Percentiles rank a stretch among this genome's conserved stretches.
Conservation (phyloP, 2,888 invertebrate species). For the Thera obeliscata region DNA sequence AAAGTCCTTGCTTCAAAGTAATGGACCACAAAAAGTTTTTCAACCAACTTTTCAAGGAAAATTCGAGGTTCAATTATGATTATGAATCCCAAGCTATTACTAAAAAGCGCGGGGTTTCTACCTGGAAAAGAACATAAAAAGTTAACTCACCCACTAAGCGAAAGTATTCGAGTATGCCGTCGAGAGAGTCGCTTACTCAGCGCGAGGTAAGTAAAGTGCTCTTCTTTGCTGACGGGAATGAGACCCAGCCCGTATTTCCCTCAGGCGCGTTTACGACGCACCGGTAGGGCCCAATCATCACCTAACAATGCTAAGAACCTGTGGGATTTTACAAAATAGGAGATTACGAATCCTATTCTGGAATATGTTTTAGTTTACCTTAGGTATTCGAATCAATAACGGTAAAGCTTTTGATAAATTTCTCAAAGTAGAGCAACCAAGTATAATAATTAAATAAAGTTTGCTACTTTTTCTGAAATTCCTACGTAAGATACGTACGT, state of each 20-base stretch:
- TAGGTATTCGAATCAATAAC: neutral
- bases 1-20: conserved; percentile 16
- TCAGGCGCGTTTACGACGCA: conserved; percentile 68
- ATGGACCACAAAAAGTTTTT: conserved; percentile 31
- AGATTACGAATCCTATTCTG: conserved; percentile 43
- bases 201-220: conserved; percentile 49
- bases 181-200: conserved; percentile 62
- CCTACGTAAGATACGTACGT: too few relatives aligned
- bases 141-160: conserved; percentile 50
- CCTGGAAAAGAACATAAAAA: conserved; percentile 51
- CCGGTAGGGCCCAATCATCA: conserved; percentile 58
- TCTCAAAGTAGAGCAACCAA: too few relatives aligned
- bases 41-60: conserved; percentile 29
- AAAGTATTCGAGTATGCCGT: conserved; percentile 54
- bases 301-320: conserved; percentile 53
- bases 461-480: too few relatives aligned
- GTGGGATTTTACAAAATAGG: conserved; percentile 62
- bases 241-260: conserved; percentile 65
- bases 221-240: conserved; percentile 42
- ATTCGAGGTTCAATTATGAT: conserved; percentile 38
- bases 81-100: conserved; percentile 44
- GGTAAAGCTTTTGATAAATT: too few relatives aligned
- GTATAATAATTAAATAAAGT: too few relatives aligned
- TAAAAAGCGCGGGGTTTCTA: conserved; percentile 43
- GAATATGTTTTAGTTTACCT: neutral